Percentiles rank a stretch among this genome's conserved stretches.
Conservation (phyloP, 2,797 vertebrate genomes). For the Amblyopsis hoosieri region DNA sequence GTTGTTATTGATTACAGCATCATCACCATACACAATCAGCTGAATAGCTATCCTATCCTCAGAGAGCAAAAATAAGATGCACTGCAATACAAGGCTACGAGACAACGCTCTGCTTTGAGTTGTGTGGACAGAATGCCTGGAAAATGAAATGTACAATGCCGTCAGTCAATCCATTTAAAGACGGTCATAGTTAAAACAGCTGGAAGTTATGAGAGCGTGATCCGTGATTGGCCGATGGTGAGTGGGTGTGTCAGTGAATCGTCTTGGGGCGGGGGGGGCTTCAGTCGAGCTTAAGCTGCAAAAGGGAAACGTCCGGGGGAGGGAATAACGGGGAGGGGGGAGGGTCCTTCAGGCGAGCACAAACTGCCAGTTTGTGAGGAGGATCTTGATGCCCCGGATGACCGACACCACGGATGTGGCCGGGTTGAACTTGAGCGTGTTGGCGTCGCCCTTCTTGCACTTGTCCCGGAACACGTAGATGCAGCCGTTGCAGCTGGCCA, state of each 20-base stretch:
- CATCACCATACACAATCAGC: conserved; percentile 25
- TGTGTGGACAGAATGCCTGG: conserved; percentile 34
- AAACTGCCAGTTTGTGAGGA: conserved; percentile 97
- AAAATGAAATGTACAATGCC: conserved; percentile 24
- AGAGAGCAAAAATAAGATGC: conserved; percentile 43
- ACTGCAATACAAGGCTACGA: conserved; percentile 37
- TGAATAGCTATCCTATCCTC: conserved; percentile 17
- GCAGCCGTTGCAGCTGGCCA: conserved; percentile 97
- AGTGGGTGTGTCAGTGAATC: conserved; percentile 7
- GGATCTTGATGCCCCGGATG: conserved; percentile 91
- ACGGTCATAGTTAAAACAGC: conserved; percentile 32
- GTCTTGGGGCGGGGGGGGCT: background rate
- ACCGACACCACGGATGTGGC: conserved; percentile 95
- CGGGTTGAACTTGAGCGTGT: conserved; percentile 96
- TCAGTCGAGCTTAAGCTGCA: conserved; percentile 95
- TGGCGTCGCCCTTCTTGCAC: conserved; percentile 96
- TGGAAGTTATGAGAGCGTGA: conserved; percentile 22
- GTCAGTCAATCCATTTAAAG: conserved; percentile 37
- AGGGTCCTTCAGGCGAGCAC: conserved; percentile 85
- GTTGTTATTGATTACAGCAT: conserved; percentile 47
- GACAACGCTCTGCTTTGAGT: conserved; percentile 11
- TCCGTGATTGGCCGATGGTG: conserved; percentile 34
- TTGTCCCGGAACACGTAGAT: conserved; percentile 97
- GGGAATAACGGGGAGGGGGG: too few relatives aligned
- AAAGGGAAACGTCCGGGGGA: background rate